phyloP scores from a whole-genome alignment of 2,888 invertebrate species.

The Morpho deidamia region DNA sequence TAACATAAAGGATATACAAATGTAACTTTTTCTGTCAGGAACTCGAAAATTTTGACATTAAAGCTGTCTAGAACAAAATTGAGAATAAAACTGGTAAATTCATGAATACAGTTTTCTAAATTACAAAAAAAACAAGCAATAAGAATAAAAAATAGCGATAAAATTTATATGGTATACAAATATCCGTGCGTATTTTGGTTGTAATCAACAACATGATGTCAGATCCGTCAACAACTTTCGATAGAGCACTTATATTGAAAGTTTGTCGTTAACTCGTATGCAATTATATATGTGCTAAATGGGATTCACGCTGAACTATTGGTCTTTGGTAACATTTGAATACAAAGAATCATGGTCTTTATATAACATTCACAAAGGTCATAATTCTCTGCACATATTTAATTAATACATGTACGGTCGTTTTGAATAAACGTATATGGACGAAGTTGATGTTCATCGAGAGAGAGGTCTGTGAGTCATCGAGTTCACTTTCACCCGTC shows the following conservation, averaged over 20 bases:
- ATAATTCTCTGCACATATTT: constrained; percentile 5
- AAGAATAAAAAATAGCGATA: too few relatives aligned
- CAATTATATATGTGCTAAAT: constrained; percentile 49
- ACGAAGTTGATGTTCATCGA: constrained; percentile 37
- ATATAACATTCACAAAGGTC: constrained; percentile 11
- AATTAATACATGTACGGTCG: not conserved
- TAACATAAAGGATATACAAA: too few relatives aligned
- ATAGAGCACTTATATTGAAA: constrained; percentile 42
- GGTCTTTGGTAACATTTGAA: not conserved
- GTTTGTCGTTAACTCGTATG: constrained; percentile 36
- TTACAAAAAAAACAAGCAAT: too few relatives aligned
- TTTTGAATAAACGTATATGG: constrained; percentile 3
- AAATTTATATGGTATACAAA: not conserved
- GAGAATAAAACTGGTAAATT: too few relatives aligned
- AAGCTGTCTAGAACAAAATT: too few relatives aligned
- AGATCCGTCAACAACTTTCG: constrained; percentile 36
- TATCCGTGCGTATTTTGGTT: not conserved
- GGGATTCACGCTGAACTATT: constrained; percentile 4
- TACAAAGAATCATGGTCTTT: constrained; percentile 4
- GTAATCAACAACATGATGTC: constrained; percentile 4
- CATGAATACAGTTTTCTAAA: too few relatives aligned
- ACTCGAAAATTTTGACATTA: too few relatives aligned
- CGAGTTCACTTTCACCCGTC: constrained; percentile 62
- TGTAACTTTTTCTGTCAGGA: too few relatives aligned
- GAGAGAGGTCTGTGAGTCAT: constrained; percentile 56